Base-by-base conservation (phyloP, 2,888 invertebrate genomes). In the Chorisops tibialis region DNA sequence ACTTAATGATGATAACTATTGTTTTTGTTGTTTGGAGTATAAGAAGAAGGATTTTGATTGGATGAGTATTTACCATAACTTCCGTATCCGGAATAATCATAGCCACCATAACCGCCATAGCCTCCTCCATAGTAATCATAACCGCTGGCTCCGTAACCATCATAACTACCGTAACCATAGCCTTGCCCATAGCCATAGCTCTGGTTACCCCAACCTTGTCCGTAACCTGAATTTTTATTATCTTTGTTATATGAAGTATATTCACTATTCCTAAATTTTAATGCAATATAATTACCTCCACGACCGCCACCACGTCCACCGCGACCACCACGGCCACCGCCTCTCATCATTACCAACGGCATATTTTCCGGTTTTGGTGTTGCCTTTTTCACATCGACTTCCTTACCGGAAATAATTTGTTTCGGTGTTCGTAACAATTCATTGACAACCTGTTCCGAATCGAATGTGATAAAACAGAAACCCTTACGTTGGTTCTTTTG, bases 401-500 rank as follows among this genome's bases (percentile, higher is more conserved):
- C 95, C 81, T 95, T 93, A 69, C 92, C 94, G 69, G 89, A 91
- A 70, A 96, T 94, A 58, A 88, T 91, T 79, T 95, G 95, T 79
- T 95, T 96, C 12, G 94, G 91, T 58, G 91, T 91, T 79, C 93
- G 95, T 65, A 94, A 81, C 58, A 95, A 82, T 77, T 94, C 93
- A 73, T 93, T 93, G 30, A 95, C 95, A 59, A 94, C 91, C 79
- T 93, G 91, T 79, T 96, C 96, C 30, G 92, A 92, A 76, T 97
- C 96, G 74, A 96, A 97, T 68, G 96, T 96, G 76, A 97, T 94
- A 79, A 97, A 97, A 77, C 96, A 96, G 84, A 97, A 97, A 65
- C 92, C 94, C 82, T 96, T 92, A 72, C 96, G 87, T 79, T 95
- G 94, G 78, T 94, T 95, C 85, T 96, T 96, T 77, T 91, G 89